Base-by-base conservation (phyloP, 2,888 invertebrate species). In the Poecilus cupreus region DNA sequence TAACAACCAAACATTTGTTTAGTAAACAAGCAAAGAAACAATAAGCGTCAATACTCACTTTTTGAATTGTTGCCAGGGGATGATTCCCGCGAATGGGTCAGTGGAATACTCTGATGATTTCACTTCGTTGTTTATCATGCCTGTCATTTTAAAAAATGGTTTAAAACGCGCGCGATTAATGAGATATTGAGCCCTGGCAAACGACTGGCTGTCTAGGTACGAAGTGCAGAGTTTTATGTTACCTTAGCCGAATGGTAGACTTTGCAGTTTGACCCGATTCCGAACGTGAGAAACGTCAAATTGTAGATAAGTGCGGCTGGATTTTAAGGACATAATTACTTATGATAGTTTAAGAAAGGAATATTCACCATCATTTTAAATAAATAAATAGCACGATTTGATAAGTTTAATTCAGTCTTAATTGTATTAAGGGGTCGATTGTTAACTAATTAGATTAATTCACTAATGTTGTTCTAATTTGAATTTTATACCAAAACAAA, bases 61-160 rank as follows among this genome's bases (percentile, higher is more conserved):
- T 84, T 85, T 86, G 76, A 87, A 79, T 83, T 87, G 85, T 84
- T 86, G 84, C 86, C 87, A 85, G 83, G 86, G 86, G 82, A 87
- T 68, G 82, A 85, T 68, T 82, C 83, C 84, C 74, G 82, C 81
- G 70, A 84, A 77, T 43, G 84, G 82, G 81, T 84, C 85, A 72
- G 84, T 84, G 83, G 86, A 85, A 83, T 87, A 86, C 83, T 86
- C 84, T 78, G 86, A 81, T 82, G 85, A 84, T 32, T 32, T 32
- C 6, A 32, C 32, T 82, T 85, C 85, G 85, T 85, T 87, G 85
- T 86, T 86, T 87, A 87, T 85, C 88, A 88, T 88, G 85, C 87
- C 88, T 87, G 83, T 77, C 85, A 86, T 81, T 22, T 20, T 39
- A 5, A 11, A 18, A 68, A 20, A 22, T 72, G 72, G 20, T 70